phyloP scores from a whole-genome alignment of 2,888 invertebrate species.

The Rotaria sp. region DNA sequence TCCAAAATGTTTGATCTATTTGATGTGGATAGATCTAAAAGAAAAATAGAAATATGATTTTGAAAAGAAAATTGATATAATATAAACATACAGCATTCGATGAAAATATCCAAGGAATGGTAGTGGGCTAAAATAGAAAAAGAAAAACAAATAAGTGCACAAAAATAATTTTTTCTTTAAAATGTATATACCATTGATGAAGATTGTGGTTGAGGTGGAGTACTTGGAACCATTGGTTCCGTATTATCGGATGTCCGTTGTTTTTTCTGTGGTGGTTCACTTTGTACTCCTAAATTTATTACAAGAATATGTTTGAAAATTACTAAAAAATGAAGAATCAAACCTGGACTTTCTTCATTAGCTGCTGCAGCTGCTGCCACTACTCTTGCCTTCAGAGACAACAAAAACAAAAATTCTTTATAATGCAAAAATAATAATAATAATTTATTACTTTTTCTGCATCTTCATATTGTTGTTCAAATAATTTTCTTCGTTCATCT shows the following conservation, averaged over 20 bases:
- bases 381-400: not conserved
- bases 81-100: not conserved
- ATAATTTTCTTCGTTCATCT: slow-evolving; percentile 12
- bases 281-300: not conserved
- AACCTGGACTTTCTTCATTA: not conserved
- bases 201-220: not conserved
- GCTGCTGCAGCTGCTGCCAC: not conserved
- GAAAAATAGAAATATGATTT: not conserved
- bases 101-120: not conserved
- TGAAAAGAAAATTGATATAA: no score
- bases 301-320: no score
- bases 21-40: not conserved
- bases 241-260: not conserved
- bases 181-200: not conserved
- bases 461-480: slow-evolving; percentile 19
- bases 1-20: not conserved
- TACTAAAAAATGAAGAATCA: no score
- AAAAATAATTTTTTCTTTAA: no score
- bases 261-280: not conserved
- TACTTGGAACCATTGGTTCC: not conserved
- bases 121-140: not conserved
- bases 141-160: no score
- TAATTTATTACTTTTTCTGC: not conserved
- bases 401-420: not conserved
- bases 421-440: not conserved